A percentile compares a stretch with the other conserved stretches of the same genome.
These are phyloP conservation scores for Eustalomyia histrio DNA, from an alignment of 2,888 invertebrate species.

Conservation along the genomic window DNA sequence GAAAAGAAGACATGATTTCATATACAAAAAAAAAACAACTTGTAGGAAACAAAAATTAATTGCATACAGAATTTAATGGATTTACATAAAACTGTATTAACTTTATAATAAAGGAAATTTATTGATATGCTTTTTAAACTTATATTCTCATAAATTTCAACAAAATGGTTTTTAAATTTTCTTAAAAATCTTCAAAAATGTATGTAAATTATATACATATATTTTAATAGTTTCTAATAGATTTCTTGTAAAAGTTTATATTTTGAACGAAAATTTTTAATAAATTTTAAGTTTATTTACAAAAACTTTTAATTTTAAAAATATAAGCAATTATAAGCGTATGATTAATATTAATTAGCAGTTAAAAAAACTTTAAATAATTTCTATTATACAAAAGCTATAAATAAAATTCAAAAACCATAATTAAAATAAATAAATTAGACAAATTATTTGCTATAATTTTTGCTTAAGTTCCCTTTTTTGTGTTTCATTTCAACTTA, in stretches of 20 bases:
- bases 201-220: too few relatives aligned
- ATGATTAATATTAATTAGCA: constrained; percentile 37
- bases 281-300: background rate
- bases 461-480: background rate
- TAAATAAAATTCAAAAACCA: background rate
- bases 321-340: background rate
- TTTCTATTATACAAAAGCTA: background rate
- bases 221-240: background rate
- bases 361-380: background rate
- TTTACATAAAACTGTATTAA: background rate
- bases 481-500: background rate
- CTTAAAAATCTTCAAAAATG: too few relatives aligned
- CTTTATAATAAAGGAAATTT: background rate
- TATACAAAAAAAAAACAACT: too few relatives aligned
- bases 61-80: background rate
- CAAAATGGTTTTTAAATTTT: too few relatives aligned
- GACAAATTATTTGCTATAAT: too few relatives aligned
- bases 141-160: too few relatives aligned
- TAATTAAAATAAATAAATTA: too few relatives aligned
- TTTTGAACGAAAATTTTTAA: background rate
- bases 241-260: background rate
- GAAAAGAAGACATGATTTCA: too few relatives aligned
- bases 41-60: background rate
- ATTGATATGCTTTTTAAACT: background rate
- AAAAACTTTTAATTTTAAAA: background rate